Percentiles rank a stretch among this genome's conserved stretches.
phyloP scores from a whole-genome alignment of 1,140 invertebrate species.

The roundworm (Caenorhabditis elegans) region WBcel235 BX284605.5:5041001-5041500 shows the following conservation, averaged over 20 bases:
- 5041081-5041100: background rate
- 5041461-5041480: too few relatives aligned
- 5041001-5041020: background rate
- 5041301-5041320: too few relatives aligned
- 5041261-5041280: background rate
- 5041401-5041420: too few relatives aligned
- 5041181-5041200: background rate
- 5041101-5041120: background rate
- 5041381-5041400: too few relatives aligned
- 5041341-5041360: too few relatives aligned
- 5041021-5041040: background rate
- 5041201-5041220: background rate
- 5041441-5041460: too few relatives aligned
- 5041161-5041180: background rate
- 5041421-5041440: too few relatives aligned
- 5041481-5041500: too few relatives aligned
- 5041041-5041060: background rate
- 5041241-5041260: background rate
- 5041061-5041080: background rate
- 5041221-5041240: background rate
- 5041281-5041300: background rate
- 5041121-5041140: background rate
- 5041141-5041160: conserved; percentile 12
- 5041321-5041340: too few relatives aligned
- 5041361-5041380: too few relatives aligned